Conservation (phyloP, 23 tunicate genomes). For the Pegea sp. region DNA sequence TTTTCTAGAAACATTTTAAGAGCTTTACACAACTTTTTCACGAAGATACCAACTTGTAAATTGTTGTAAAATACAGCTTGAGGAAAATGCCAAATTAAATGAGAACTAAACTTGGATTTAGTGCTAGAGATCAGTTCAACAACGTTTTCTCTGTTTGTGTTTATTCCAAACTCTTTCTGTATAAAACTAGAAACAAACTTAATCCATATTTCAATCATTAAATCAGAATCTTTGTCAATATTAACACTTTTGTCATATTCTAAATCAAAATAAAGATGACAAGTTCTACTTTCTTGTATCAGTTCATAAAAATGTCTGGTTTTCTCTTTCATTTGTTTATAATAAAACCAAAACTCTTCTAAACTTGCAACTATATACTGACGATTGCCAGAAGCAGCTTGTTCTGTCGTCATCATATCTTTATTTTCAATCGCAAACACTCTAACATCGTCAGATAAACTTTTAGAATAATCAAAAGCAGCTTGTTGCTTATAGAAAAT, state of each 20-base stretch:
- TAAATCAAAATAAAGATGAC: slow-evolving; percentile 80
- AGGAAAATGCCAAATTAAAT: slow-evolving; percentile 57
- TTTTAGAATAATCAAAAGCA: slow-evolving; percentile 28
- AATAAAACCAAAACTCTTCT: slow-evolving; percentile 76
- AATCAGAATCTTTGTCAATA: slow-evolving; percentile 5
- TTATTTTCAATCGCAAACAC: slow-evolving; percentile 44
- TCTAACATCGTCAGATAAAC: slow-evolving; percentile 4
- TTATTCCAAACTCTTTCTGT: slow-evolving; percentile 9
- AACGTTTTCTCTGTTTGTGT: slow-evolving; percentile 11
- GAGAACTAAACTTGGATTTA: slow-evolving; percentile 50
- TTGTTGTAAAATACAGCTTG: slow-evolving; percentile 35
- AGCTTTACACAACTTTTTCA: slow-evolving; percentile 17
- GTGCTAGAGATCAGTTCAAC: slow-evolving; percentile 49
- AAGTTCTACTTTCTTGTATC: slow-evolving; percentile 24
- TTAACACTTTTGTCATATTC: slow-evolving; percentile 38
- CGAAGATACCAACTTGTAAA: slow-evolving; percentile 57
- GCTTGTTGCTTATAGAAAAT: slow-evolving; percentile 26
- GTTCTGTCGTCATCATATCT: not conserved
- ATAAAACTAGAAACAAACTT: slow-evolving; percentile 8
- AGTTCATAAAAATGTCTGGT: slow-evolving; percentile 72
- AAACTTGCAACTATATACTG: slow-evolving; percentile 30
- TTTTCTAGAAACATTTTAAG: no score
- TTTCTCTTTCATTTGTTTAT: slow-evolving; percentile 7
- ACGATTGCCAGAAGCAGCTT: slow-evolving; percentile 36
- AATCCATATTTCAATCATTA: slow-evolving; percentile 24